Percentiles rank a stretch among this genome's conserved stretches.
These are phyloP conservation scores for Scaptomyza hsui DNA, from an alignment of 1,140 invertebrate genomes.

Conservation along the genomic window DNA sequence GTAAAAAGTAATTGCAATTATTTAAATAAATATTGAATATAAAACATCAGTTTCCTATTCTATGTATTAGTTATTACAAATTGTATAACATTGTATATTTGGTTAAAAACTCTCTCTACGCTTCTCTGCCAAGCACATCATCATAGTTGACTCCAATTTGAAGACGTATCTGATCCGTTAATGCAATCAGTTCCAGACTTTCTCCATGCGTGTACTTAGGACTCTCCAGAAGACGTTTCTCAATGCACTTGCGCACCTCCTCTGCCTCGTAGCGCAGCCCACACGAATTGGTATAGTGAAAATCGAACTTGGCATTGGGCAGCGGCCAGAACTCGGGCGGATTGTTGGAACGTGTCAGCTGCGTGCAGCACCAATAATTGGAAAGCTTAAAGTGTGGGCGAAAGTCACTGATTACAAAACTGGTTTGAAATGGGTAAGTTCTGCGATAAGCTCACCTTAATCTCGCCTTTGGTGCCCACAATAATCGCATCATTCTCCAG, in stretches of 20 bases:
- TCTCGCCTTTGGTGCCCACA: constrained; percentile 88
- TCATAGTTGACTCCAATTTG: constrained; percentile 87
- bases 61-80: too few species aligned
- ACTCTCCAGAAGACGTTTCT: constrained; percentile 87
- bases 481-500: constrained; percentile 88
- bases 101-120: background rate
- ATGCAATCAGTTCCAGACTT: constrained; percentile 86
- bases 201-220: constrained; percentile 86
- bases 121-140: constrained; percentile 16
- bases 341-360: constrained; percentile 71
- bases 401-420: constrained; percentile 26
- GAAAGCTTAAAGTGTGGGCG: constrained; percentile 69
- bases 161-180: constrained; percentile 87
- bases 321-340: constrained; percentile 85
- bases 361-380: constrained; percentile 83
- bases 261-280: constrained; percentile 90
- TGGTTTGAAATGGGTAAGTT: background rate
- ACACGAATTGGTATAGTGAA: constrained; percentile 88
- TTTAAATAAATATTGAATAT: constrained; percentile 80
- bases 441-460: constrained; percentile 84
- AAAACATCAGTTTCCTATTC: constrained; percentile 47
- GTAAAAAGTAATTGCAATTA: constrained; percentile 66
- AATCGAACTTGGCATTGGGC: constrained; percentile 85
- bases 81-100: too few species aligned
- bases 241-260: constrained; percentile 89